Base-by-base conservation (phyloP, 2,113 vertebrate species). In the Monopterus albus region DNA sequence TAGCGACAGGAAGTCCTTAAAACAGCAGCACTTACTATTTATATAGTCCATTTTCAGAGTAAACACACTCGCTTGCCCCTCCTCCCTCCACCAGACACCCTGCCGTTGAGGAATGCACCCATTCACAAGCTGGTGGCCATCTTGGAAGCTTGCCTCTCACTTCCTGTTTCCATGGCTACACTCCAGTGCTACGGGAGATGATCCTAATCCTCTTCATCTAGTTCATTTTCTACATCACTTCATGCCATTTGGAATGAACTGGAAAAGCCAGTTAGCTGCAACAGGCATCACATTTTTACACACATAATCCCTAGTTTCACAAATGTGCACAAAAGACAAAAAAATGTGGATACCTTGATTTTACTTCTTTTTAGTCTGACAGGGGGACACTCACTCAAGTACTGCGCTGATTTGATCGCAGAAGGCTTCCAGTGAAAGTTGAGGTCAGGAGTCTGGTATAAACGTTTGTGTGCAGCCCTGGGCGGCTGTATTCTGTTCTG, bases 1-100 rank as follows among this genome's bases (percentile, higher is more conserved):
- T 66, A 91, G 88, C 87, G 75, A 92, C 89, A 91, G 90, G 91
- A 93, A 93, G 91, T 91, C 85, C 90, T 92, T 92, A 92, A 92
- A 94, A 91, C 93, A 94, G 91, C 89, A 89, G 88, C 88, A 89
- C 85, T 88, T 91, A 79, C 91, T 93, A 92, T 95, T 94, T 92
- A 92, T 91, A 91, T 90, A 92, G 91, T 89, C 79, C 77, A 64
- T 81, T 87, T 90, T 88, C 10, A 71, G 86, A 92, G 90, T 91
- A 93, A 91, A 93, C 91, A 92, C 90, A 90, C 78, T 82, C 33
- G 39, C 75, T 66, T 7, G 71, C 77, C 78, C 78, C 82, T 85
- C 82, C 89, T 84, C 76, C 71, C 55, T 35, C 58, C 71, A 11
- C 55, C 78, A 63, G 88, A 91, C 88, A 85, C 87, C 91, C 90